Evolutionary conservation across 2,113 vertebrate species (phyloP), one percentile per base, ranked within the genome.

Genomic region (Sebastes fasciatus): DNA sequence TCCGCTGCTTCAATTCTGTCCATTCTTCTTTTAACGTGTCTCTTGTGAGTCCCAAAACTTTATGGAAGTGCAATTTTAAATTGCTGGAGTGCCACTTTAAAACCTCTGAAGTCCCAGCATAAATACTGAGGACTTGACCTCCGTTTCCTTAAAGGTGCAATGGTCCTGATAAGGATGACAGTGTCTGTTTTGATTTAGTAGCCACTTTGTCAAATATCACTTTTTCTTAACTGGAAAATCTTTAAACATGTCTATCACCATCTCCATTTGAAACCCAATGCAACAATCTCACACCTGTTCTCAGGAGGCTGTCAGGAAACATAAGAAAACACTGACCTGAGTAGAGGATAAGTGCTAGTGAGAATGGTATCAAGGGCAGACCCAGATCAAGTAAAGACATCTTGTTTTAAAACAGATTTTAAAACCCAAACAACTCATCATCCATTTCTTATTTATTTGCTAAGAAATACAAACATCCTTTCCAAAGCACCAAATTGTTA

Each of bases 381-480:
- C 10, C 40, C 63, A 55, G 19, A 64, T 49, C 42, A 58, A 42
- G 14, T 26, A 46, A 5, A 21, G 5, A 21, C 14, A n/a, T 23
- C 21, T 11, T 16, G 6, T 49, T 51, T 9, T 66, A 87, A 49
- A 81, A 83, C 71, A 75, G 74, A 82, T 73, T 45, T 75, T 46
- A 46, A 26, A 89, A 87, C 55, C 78, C 71, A 85, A 87, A 79
- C 68, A 76, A 74, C 40, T 51, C 73, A 80, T 88, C 62, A 66
- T 80, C 67, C 66, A 78, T 82, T 88, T 87, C 67, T 87, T 42
- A 60, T 95, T 95, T 95, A 96, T 96, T 95, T 91, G 73, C 90
- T 91, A 84, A 90, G 79, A 90, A 95, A 89, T 95, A 94, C 91
- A 95, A 94, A 94, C 89, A 93, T 92, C 68, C 62, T 83, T 76